phyloP scores from a whole-genome alignment of 2,797 vertebrate species.

The Malurus leucopterus region DNA sequence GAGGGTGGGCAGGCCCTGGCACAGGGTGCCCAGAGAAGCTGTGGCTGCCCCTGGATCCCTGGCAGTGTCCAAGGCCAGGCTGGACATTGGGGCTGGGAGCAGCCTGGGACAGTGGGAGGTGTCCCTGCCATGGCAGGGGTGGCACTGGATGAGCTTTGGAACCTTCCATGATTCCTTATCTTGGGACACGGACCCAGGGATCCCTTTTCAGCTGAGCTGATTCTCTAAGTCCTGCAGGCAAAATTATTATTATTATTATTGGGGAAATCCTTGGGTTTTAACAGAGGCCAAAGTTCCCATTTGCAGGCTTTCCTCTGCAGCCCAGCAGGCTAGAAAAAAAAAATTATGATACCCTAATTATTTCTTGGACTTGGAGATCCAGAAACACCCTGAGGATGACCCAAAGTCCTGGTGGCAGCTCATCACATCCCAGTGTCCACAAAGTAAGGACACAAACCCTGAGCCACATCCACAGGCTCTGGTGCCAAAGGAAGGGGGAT shows the following conservation, averaged over 20 bases:
- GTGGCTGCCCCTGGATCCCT: neutral
- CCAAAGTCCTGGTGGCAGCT: neutral
- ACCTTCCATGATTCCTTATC: neutral
- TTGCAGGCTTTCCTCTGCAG: neutral
- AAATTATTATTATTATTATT: neutral
- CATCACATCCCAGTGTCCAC: neutral
- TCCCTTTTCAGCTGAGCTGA: neutral
- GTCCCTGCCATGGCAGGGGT: neutral
- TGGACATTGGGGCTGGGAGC: accelerated
- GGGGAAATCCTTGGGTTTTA: neutral
- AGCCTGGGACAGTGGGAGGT: accelerated
- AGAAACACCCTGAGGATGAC: neutral
- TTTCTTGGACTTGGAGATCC: neutral
- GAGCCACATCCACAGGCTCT: accelerated
- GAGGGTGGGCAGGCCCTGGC: accelerated
- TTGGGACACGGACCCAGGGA: accelerated
- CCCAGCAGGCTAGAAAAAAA: neutral
- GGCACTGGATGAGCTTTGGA: accelerated
- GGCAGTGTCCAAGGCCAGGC: neutral
- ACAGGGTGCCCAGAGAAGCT: neutral
- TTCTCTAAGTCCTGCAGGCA: neutral
- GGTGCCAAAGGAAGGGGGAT: neutral
- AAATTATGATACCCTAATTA: neutral
- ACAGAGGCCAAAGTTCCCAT: neutral
- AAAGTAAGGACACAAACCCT: neutral